Conservation (phyloP, 2,888 invertebrate genomes). For the Meiosimyza platycephala region DNA sequence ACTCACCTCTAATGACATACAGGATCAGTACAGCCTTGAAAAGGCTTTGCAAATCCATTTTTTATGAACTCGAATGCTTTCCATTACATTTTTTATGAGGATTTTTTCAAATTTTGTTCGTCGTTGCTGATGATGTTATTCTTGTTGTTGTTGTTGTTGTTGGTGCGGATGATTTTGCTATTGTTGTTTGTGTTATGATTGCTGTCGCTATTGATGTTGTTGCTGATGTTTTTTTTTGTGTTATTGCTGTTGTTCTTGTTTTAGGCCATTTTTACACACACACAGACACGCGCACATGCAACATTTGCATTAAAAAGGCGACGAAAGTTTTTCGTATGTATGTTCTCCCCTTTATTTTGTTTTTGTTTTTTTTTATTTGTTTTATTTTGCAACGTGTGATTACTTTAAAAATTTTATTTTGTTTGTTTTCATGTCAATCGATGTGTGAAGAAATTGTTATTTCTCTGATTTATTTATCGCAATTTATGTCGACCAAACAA, state of each 20-base stretch:
- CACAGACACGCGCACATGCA: conserved; percentile 1
- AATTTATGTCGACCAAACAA: conserved; percentile 9
- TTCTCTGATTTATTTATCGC: conserved; percentile 40
- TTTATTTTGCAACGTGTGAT: not conserved
- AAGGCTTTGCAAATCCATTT: conserved; percentile 68
- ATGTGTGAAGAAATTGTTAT: conserved; percentile 39
- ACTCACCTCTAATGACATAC: conserved; percentile 66
- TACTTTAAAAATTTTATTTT: not conserved
- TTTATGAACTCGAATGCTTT: conserved; percentile 66
- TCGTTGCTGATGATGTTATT: conserved; percentile 16
- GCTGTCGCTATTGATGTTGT: conserved; percentile 29
- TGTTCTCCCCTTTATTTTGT: not conserved
- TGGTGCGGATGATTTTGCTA: conserved; percentile 49
- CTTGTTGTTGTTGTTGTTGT: conserved; percentile 27
- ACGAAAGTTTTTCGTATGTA: not conserved
- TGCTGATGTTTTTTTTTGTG: conserved; percentile 27
- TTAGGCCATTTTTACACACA: not conserved
- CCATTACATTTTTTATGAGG: conserved; percentile 66
- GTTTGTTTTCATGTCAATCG: conserved; percentile 41
- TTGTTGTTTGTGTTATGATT: conserved; percentile 46
- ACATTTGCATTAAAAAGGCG: conserved; percentile 13
- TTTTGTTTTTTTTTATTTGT: no score
- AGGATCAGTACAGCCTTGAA: conserved; percentile 68
- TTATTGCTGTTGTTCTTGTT: conserved; percentile 8
- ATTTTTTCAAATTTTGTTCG: conserved; percentile 28